These are phyloP conservation scores for Lamellibrachia columna DNA, from an alignment of 2,888 invertebrate genomes.

Conservation along the genomic window DNA sequence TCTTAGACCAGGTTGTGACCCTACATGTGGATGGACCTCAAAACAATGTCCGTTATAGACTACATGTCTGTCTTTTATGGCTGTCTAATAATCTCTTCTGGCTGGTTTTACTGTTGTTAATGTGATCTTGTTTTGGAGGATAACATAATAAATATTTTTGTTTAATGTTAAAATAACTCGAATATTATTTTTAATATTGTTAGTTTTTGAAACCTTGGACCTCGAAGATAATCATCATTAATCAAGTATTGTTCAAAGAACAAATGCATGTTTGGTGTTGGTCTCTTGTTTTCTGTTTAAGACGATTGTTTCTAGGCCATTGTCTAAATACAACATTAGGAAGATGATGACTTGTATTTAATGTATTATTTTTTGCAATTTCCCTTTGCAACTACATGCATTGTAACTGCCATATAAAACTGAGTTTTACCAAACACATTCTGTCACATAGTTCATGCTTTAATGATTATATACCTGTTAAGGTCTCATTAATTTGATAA, in stretches of 20 bases:
- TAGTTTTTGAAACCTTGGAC: not conserved
- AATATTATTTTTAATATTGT: not conserved
- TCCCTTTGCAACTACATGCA: not conserved
- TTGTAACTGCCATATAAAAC: slow-evolving; percentile 12
- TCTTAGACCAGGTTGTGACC: not conserved
- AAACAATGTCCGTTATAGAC: not conserved
- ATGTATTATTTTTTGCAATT: not conserved
- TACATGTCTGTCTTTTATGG: not conserved
- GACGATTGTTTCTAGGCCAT: not conserved
- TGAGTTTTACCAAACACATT: not conserved
- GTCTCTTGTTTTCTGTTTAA: not conserved
- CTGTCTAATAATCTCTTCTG: not conserved
- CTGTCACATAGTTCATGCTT: not conserved
- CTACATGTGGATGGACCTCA: not conserved
- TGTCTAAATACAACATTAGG: not conserved
- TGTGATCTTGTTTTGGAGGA: not conserved
- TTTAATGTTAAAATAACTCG: not conserved
- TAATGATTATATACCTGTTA: not conserved
- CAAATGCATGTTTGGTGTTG: not conserved
- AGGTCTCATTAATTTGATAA: not conserved
- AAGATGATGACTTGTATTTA: not conserved
- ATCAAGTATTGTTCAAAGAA: not conserved
- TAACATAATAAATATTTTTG: not conserved
- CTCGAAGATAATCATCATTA: not conserved
- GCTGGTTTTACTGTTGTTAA: not conserved